phyloP scores from a whole-genome alignment of 2,888 invertebrate species.

The Platycheirus albimanus region DNA sequence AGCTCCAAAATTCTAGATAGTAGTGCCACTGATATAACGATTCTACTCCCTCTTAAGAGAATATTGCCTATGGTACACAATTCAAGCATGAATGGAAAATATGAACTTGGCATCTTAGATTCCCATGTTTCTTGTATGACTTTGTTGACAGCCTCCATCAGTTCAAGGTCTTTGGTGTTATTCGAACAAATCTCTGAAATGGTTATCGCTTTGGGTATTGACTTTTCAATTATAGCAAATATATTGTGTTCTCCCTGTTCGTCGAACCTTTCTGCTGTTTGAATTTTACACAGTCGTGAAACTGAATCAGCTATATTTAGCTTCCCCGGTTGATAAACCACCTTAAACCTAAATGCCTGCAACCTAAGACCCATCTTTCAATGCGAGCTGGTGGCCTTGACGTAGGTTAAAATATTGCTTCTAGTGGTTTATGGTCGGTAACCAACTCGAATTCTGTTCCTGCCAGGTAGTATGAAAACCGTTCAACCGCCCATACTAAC shows the following conservation, averaged over 20 bases:
- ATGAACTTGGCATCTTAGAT: neutral
- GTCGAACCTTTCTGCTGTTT: slow-evolving; percentile 47
- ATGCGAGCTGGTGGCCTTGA: slow-evolving; percentile 47
- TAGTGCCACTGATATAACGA: slow-evolving; percentile 8
- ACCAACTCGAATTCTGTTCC: slow-evolving; percentile 50
- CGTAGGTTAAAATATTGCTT: slow-evolving; percentile 45
- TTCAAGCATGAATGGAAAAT: slow-evolving; percentile 39
- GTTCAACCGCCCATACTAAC: no score
- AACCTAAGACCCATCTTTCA: slow-evolving; percentile 50
- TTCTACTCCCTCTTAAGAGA: slow-evolving; percentile 55
- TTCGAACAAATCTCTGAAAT: slow-evolving; percentile 27
- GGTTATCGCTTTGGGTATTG: slow-evolving; percentile 16
- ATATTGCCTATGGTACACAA: no score
- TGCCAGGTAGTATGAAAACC: no score
- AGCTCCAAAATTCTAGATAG: slow-evolving; percentile 17
- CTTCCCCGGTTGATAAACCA: slow-evolving; percentile 57
- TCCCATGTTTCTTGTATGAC: slow-evolving; percentile 9
- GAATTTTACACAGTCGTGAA: slow-evolving; percentile 44
- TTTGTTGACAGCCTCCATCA: slow-evolving; percentile 41
- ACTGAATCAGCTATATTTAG: slow-evolving; percentile 61
- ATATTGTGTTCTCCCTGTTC: slow-evolving; percentile 56
- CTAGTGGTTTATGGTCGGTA: slow-evolving; percentile 47
- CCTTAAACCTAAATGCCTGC: slow-evolving; percentile 55
- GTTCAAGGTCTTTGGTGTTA: slow-evolving; percentile 2
- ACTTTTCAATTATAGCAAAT: slow-evolving; percentile 35